Evolutionary conservation across 2,888 invertebrate genomes (phyloP).

Genomic region (Hemithea aestivaria): DNA sequence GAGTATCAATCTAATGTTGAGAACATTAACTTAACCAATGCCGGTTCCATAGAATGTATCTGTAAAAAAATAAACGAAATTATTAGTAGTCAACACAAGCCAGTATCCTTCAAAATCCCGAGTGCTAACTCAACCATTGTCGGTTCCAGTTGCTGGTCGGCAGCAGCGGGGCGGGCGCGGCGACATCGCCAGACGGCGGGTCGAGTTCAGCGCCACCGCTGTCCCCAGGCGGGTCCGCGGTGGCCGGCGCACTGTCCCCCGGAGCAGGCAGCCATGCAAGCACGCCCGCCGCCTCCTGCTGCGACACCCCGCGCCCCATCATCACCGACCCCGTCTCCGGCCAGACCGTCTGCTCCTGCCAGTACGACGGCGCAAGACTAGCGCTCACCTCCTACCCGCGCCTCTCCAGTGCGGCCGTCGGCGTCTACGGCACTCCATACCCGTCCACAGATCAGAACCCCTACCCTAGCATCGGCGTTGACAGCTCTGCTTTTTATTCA

Average conservation of each 20-base stretch:
- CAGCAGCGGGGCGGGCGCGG: slow-evolving; percentile 86
- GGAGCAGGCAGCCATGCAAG: slow-evolving; percentile 76
- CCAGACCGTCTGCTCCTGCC: slow-evolving; percentile 96
- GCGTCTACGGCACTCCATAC: slow-evolving; percentile 92
- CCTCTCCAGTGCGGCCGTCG: slow-evolving; percentile 86
- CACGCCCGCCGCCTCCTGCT: slow-evolving; percentile 83
- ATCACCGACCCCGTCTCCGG: slow-evolving; percentile 96
- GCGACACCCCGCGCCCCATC: slow-evolving; percentile 94
- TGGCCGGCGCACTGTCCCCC: slow-evolving; percentile 79
- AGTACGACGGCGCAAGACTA: slow-evolving; percentile 93
- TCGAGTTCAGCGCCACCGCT: slow-evolving; percentile 87
- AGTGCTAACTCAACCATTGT: too few species aligned
- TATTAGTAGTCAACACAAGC: too few species aligned
- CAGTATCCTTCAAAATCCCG: too few species aligned
- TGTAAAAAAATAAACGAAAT: too few species aligned
- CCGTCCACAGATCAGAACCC: slow-evolving; percentile 95
- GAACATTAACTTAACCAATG: too few species aligned
- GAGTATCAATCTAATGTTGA: too few species aligned
- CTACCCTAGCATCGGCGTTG: slow-evolving; percentile 94
- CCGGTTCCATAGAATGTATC: too few species aligned
- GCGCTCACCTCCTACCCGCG: slow-evolving; percentile 90
- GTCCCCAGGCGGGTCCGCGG: slow-evolving; percentile 85
- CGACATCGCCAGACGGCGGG: slow-evolving; percentile 84
- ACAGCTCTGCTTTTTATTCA: slow-evolving; percentile 96
- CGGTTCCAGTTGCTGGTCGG: slow-evolving; percentile 84